These are phyloP conservation scores for Ceyx margarethae DNA, from an alignment of 2,113 vertebrate species.

Conservation along the genomic window DNA sequence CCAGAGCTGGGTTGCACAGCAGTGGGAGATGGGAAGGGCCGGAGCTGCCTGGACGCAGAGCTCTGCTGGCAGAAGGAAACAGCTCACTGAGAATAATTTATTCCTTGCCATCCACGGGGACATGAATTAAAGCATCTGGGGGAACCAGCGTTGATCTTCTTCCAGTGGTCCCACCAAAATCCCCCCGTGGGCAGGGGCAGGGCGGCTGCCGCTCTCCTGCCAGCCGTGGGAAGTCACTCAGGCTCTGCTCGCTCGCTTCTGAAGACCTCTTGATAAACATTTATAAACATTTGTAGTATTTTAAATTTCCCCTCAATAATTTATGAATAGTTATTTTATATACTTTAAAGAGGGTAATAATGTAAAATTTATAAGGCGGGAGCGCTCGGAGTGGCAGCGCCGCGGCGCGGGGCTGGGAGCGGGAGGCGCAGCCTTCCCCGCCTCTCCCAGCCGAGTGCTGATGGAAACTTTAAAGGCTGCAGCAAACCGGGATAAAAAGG, in stretches of 20 bases:
- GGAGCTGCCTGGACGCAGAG: accelerated
- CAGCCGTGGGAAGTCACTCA: constrained; percentile 25
- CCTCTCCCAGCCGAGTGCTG: constrained; percentile 34
- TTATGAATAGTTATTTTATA: constrained; percentile 75
- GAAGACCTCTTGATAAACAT: constrained; percentile 76
- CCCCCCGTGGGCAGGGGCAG: background rate
- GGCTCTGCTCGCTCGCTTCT: constrained; percentile 49
- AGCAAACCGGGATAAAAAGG: background rate
- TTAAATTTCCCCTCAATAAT: constrained; percentile 74
- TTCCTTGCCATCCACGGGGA: background rate
- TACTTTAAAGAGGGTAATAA: constrained; percentile 73
- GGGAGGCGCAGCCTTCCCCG: constrained; percentile 23
- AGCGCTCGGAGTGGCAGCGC: constrained; percentile 63
- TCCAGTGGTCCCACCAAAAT: background rate
- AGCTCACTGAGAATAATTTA: accelerated
- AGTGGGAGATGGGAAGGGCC: accelerated
- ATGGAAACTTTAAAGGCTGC: constrained; percentile 66
- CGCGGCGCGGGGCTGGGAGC: constrained; percentile 35
- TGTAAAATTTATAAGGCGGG: constrained; percentile 73
- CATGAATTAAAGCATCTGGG: background rate
- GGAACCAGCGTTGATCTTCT: accelerated
- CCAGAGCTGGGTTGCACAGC: accelerated
- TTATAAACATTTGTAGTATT: constrained; percentile 78
- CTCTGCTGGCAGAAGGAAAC: accelerated
- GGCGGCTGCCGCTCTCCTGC: constrained; percentile 11